Percentiles rank a stretch among this genome's conserved stretches.
phyloP scores from a whole-genome alignment of 1,140 invertebrate genomes.

The Stegodyphus dumicola region DNA sequence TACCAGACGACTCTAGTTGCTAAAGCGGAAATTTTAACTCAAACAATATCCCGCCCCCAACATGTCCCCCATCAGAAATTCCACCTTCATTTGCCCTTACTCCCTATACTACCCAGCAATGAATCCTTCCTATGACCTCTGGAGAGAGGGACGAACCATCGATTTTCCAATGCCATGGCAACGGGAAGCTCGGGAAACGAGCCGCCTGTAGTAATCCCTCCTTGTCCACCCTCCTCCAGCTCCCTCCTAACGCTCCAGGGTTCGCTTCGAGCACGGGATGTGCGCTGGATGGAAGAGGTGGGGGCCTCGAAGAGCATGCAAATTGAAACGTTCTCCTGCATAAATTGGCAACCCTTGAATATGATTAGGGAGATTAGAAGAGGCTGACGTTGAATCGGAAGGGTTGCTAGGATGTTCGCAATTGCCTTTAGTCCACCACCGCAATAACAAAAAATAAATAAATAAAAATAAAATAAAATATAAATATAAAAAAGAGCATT shows the following conservation, averaged over 20 bases:
- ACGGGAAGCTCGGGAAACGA: constrained; percentile 48
- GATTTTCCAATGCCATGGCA: constrained; percentile 38
- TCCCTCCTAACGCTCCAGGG: neutral
- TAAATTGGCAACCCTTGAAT: constrained; percentile 57
- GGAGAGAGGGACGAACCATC: constrained; percentile 27
- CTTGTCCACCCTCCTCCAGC: neutral
- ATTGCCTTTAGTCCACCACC: too few species aligned
- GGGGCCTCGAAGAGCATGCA: constrained; percentile 42
- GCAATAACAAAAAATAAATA: too few species aligned
- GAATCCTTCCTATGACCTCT: constrained; percentile 29
- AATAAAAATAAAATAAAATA: too few species aligned
- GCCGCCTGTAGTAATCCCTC: constrained; percentile 31
- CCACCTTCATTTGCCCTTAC: constrained; percentile 46
- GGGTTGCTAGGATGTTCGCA: constrained; percentile 9
- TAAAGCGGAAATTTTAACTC: too few species aligned
- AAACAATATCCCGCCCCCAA: too few species aligned
- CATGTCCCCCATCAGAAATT: constrained; percentile 7
- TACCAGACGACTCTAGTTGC: too few species aligned
- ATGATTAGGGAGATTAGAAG: constrained; percentile 58
- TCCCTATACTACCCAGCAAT: neutral
- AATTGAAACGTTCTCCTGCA: constrained; percentile 57
- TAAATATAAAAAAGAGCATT: too few species aligned
- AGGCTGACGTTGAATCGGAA: neutral
- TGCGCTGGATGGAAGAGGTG: neutral
- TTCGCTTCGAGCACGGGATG: neutral